Percentiles rank a stretch among this genome's conserved stretches.
Evolutionary conservation across 2,888 invertebrate species (phyloP).

Genomic region (Pardosa pseudoannulata): DNA sequence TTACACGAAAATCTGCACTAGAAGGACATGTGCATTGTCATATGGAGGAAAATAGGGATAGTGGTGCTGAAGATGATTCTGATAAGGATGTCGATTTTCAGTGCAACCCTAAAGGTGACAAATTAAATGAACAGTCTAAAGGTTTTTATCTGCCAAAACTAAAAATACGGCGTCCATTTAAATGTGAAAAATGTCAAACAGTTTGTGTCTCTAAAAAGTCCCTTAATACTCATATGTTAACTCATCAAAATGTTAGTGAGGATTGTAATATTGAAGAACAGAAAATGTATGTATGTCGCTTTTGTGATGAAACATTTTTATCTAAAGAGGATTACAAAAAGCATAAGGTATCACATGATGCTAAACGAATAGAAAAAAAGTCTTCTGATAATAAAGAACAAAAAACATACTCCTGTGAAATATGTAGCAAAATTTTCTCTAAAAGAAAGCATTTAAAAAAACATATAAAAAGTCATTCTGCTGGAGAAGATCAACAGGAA

Average conservation of each 20-base stretch:
- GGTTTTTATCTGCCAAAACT: conserved; percentile 24
- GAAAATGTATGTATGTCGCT: neutral
- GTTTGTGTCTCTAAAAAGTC: conserved; percentile 25
- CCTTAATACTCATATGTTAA: conserved; percentile 18
- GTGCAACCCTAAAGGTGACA: neutral
- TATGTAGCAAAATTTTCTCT: conserved; percentile 33
- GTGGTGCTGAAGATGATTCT: conserved; percentile 18
- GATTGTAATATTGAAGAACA: neutral
- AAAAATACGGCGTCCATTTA: conserved; percentile 16
- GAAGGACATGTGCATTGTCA: conserved; percentile 44
- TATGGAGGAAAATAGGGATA: conserved; percentile 15
- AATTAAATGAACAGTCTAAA: conserved; percentile 11
- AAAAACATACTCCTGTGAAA: conserved; percentile 18
- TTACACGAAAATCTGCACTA: conserved; percentile 36
- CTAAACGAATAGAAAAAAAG: neutral
- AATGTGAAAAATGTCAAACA: conserved; percentile 33
- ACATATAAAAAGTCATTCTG: neutral
- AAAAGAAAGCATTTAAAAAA: conserved; percentile 20
- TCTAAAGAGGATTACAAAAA: neutral
- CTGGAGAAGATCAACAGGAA: neutral
- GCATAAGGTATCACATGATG: neutral
- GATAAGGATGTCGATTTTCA: neutral
- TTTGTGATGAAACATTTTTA: conserved; percentile 11
- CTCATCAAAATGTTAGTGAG: neutral
- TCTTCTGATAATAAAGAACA: neutral